Evolutionary conservation across 2,113 vertebrate genomes (phyloP).

Genomic region (Balaeniceps rex): DNA sequence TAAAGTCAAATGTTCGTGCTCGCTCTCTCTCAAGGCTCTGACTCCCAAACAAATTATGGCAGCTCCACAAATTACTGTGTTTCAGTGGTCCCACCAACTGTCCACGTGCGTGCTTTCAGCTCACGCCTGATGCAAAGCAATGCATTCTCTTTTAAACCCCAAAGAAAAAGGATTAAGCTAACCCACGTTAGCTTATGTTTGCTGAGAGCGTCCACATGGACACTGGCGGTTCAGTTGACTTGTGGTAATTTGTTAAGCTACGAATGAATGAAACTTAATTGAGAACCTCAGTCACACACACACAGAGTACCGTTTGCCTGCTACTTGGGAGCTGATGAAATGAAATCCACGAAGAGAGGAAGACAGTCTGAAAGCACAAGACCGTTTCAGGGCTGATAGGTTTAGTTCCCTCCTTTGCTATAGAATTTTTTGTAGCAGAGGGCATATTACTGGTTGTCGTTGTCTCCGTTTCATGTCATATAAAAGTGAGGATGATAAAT

Average conservation of each 20-base stretch:
- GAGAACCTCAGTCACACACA: not conserved
- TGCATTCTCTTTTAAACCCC: not conserved
- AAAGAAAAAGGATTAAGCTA: not conserved
- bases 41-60: not conserved
- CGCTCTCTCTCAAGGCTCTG: not conserved
- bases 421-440: not conserved
- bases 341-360: not conserved
- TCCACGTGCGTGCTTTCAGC: rapidly evolving
- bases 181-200: not conserved
- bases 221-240: rapidly evolving
- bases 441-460: not conserved
- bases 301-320: not conserved
- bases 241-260: not conserved
- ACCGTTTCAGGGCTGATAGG: not conserved
- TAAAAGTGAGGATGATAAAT: not conserved
- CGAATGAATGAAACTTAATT: rapidly evolving
- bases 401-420: not conserved
- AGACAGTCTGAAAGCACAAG: not conserved
- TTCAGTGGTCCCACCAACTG: not conserved
- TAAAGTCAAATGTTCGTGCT: not conserved
- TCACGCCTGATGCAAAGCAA: not conserved
- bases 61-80: not conserved
- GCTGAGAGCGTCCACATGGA: rapidly evolving
- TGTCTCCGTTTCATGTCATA: rapidly evolving
- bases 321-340: not conserved